Percentiles rank a stretch among this genome's conserved stretches.
Conservation (phyloP, 2,888 invertebrate genomes). For the Vanessa cardui region DNA sequence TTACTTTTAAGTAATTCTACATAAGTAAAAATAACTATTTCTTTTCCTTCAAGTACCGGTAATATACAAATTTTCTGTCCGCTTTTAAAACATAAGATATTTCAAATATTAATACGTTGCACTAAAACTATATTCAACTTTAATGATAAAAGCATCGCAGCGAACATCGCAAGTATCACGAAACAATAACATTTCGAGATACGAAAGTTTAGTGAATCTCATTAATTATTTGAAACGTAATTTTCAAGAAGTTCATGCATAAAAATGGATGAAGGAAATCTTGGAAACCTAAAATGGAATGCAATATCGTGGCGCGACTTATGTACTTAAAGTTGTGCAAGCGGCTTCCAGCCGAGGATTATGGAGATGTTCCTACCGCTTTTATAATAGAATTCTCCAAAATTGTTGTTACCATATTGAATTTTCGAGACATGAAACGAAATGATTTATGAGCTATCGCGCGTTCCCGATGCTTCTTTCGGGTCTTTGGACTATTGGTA, state of each 20-base stretch:
- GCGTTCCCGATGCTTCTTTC: too few species aligned
- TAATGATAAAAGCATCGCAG: too few species aligned
- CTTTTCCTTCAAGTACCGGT: too few species aligned
- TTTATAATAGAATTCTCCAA: slow-evolving; percentile 33
- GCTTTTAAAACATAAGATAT: too few species aligned
- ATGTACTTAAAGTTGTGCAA: slow-evolving; percentile 35
- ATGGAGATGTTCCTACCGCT: slow-evolving; percentile 34
- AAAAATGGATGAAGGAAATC: slow-evolving; percentile 22
- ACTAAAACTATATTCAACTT: too few species aligned
- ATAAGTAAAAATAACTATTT: too few species aligned
- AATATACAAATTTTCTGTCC: too few species aligned
- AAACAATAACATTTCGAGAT: not conserved
- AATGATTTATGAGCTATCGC: slow-evolving; percentile 10
- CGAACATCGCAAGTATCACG: not conserved
- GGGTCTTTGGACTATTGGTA: too few species aligned
- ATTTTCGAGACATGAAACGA: slow-evolving; percentile 29
- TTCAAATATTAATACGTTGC: too few species aligned
- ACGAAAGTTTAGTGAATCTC: not conserved
- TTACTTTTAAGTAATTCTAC: too few species aligned
- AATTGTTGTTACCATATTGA: slow-evolving; percentile 30
- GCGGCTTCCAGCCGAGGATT: slow-evolving; percentile 30
- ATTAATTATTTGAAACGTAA: slow-evolving; percentile 3
- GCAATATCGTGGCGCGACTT: slow-evolving; percentile 31
- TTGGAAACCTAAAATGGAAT: slow-evolving; percentile 27
- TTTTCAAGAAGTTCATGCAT: slow-evolving; percentile 24